Evolutionary conservation across 2,113 vertebrate genomes (phyloP).

Genomic region (Odontophorus gujanensis): DNA sequence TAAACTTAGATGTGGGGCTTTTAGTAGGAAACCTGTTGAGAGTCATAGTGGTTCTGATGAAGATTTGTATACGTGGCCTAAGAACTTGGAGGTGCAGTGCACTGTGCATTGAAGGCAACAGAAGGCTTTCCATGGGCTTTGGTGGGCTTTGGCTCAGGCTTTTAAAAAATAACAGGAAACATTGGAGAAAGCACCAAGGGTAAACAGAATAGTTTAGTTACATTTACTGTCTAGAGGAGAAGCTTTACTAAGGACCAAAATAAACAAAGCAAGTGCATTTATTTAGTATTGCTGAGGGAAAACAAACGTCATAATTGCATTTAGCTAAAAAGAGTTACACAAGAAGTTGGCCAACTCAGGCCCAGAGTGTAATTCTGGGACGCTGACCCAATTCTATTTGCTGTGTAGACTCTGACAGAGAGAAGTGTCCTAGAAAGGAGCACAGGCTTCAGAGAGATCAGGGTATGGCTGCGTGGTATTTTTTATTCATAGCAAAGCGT

Average conservation of each 20-base stretch:
- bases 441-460: neutral
- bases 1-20: slow-evolving; percentile 22
- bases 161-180: slow-evolving; percentile 65
- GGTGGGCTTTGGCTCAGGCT: slow-evolving; percentile 41
- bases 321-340: slow-evolving; percentile 2
- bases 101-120: neutral
- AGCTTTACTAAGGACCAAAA: neutral
- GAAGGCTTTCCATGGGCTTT: slow-evolving; percentile 39
- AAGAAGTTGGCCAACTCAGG: neutral
- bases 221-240: slow-evolving; percentile 59
- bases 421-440: neutral
- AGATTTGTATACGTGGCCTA: slow-evolving; percentile 50
- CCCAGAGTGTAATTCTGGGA: neutral
- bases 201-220: slow-evolving; percentile 63
- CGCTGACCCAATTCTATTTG: neutral
- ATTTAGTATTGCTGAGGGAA: slow-evolving; percentile 17
- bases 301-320: slow-evolving; percentile 22
- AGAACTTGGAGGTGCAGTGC: neutral
- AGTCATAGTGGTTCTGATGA: slow-evolving; percentile 39
- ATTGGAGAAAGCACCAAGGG: neutral
- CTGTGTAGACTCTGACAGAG: neutral
- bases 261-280: slow-evolving; percentile 55
- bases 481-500: slow-evolving; percentile 12
- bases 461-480: neutral
- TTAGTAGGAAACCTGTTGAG: neutral